phyloP scores from a whole-genome alignment of 1,140 invertebrate species.

The Hermatobates lingyangjiaoensis region DNA sequence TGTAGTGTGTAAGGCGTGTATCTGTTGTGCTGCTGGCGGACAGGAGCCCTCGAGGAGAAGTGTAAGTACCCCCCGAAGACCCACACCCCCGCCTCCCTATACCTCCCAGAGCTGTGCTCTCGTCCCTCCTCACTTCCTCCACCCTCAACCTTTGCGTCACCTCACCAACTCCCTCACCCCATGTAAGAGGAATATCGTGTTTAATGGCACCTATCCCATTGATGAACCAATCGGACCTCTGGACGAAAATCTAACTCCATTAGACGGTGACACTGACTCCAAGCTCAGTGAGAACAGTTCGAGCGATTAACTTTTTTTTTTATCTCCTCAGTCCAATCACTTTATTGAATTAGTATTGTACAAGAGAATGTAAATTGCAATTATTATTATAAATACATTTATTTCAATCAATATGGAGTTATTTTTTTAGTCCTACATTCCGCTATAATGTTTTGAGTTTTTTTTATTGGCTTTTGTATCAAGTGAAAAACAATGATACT shows the following conservation, averaged over 20 bases:
- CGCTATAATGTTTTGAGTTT: too few species aligned
- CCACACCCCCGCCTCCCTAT: not conserved
- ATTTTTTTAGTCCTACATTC: too few species aligned
- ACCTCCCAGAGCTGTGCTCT: not conserved
- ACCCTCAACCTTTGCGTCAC: not conserved
- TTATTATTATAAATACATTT: too few species aligned
- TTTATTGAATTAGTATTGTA: not conserved
- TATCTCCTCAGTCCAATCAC: not conserved
- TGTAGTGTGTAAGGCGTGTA: too few species aligned
- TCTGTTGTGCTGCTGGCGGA: too few species aligned
- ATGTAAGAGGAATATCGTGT: constrained; percentile 36
- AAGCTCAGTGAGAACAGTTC: not conserved
- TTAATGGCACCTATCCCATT: constrained; percentile 64
- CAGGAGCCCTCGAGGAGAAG: too few species aligned
- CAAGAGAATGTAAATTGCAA: too few species aligned
- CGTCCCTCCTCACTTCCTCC: not conserved
- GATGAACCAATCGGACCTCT: constrained; percentile 33
- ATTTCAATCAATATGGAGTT: too few species aligned
- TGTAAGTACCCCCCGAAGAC: not conserved
- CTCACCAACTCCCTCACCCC: not conserved
- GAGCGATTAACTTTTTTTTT: not conserved
- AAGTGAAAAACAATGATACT: too few species aligned
- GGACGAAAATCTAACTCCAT: not conserved
- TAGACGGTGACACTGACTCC: not conserved
- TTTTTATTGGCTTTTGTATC: too few species aligned